Base-by-base conservation (phyloP, 2,797 vertebrate genomes). In the Atherinosoma microstoma region DNA sequence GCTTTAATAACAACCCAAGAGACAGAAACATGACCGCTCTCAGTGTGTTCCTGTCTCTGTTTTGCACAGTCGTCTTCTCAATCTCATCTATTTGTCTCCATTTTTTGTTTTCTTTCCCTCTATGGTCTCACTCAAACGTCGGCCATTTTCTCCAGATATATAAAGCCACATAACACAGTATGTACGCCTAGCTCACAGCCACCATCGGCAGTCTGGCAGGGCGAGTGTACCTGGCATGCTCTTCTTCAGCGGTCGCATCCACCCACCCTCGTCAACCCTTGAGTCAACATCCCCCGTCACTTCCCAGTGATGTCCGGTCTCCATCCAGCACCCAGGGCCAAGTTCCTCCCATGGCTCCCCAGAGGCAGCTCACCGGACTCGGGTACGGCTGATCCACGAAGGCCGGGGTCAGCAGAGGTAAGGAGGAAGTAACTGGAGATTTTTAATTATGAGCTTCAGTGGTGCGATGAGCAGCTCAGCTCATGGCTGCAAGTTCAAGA, bases 361-460 rank as follows among this genome's bases (percentile, higher is more conserved):
- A 45, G 88, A 90, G 87, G 73, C 76, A 60, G 76, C 76, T 80
- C 69, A 51, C 79, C 79, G 73, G 84, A 82, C 75, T 69, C 12
- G 34, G 89, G 68, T 79, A 83, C 18, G 11, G 75, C 64, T 30
- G 79, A 87, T 82, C 73, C 75, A 69, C 36, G 51, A 67, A 32
- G 84, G 79, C 75, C 47, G 11, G 73, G 89, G 88, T 91, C 89
- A 92, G 74, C 27, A 58, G 82, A 89, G 87, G 85, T 90, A 90
- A 87, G 73, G 62, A 82, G 78, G 85, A 89, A 79, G 91, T 90
- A 93, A 92, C 82, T 80, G 71, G 84, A 91, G 82, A 90, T 88
- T 92, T 93, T 93, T 93, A 87, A 92, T 92, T 92, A 90, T 64
- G 82, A 88, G 90, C 88, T 90, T 88, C 87, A 90, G 87, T 84